These are phyloP conservation scores for Antigone vipio DNA, from an alignment of 2,113 vertebrate species.

Conservation along the genomic window DNA sequence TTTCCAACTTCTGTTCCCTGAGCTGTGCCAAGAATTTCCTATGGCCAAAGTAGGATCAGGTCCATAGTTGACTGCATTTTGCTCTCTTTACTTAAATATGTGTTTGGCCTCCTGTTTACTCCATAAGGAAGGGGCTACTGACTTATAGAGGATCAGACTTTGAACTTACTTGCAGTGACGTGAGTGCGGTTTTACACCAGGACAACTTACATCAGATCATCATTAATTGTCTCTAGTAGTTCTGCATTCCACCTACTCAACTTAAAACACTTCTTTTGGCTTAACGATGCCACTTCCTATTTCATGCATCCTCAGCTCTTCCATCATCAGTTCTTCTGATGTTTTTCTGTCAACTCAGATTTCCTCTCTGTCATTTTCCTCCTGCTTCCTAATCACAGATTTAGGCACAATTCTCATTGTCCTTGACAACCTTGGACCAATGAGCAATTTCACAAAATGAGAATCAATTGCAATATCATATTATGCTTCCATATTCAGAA, in stretches of 20 bases:
- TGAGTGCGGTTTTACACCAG: not conserved
- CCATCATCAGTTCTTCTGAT: not conserved
- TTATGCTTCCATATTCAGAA: not conserved
- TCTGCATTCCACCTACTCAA: not conserved
- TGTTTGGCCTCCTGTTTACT: not conserved
- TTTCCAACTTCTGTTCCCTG: not conserved
- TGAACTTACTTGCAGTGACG: not conserved
- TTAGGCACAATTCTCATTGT: slow-evolving; percentile 4
- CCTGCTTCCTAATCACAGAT: slow-evolving; percentile 2
- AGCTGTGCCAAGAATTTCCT: not conserved
- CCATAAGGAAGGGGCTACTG: not conserved
- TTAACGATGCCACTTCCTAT: not conserved
- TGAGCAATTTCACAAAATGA: slow-evolving; percentile 13
- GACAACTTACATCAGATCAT: not conserved
- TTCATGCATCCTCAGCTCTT: not conserved
- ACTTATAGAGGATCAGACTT: not conserved
- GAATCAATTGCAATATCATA: slow-evolving; percentile 4
- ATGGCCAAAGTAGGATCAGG: not conserved
- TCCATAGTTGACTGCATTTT: not conserved
- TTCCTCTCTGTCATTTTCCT: not conserved
- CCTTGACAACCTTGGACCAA: slow-evolving; percentile 6
- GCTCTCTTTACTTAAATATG: not conserved
- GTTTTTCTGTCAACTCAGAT: not conserved
- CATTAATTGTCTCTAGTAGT: not conserved
- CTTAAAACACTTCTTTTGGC: not conserved